A percentile compares a stretch with the other conserved stretches of the same genome.
Evolutionary conservation across 2,797 vertebrate species (phyloP).

Genomic region (Spea hammondii): DNA sequence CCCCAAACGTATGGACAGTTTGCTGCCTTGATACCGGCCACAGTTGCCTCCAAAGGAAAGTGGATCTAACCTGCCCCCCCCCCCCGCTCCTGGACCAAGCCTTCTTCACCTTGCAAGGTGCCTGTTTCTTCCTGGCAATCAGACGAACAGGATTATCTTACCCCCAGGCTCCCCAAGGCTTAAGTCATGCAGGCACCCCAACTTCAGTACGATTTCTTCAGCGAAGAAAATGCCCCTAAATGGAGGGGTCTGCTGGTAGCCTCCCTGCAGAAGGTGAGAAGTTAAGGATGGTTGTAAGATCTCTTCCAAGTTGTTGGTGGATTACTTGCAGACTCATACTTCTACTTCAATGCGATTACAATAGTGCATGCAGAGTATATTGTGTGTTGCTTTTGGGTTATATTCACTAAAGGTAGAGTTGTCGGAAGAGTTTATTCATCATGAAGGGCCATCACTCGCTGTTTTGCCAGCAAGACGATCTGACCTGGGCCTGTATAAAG

Average conservation of each 20-base stretch:
- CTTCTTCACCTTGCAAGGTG: conserved; percentile 10
- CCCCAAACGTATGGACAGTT: conserved; percentile 33
- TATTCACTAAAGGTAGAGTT: too few relatives aligned
- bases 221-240: conserved; percentile 85
- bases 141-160: background rate
- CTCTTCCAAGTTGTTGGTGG: too few relatives aligned
- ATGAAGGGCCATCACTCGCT: too few relatives aligned
- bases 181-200: conserved; percentile 81
- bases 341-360: too few relatives aligned
- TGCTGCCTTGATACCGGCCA: conserved; percentile 33
- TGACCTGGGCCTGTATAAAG: too few relatives aligned
- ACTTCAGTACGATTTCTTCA: conserved; percentile 88
- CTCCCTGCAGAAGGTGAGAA: conserved; percentile 82
- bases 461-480: too few relatives aligned
- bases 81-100: background rate
- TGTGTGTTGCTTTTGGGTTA: too few relatives aligned
- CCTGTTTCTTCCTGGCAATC: background rate
- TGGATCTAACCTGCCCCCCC: background rate
- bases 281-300: background rate
- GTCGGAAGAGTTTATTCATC: too few relatives aligned
- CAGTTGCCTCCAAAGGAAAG: conserved; percentile 16
- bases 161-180: background rate
- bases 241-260: conserved; percentile 86
- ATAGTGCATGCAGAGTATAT: too few relatives aligned
- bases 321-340: too few relatives aligned